A percentile compares a stretch with the other conserved stretches of the same genome.
phyloP scores from a whole-genome alignment of 2,113 vertebrate species.

The Sapayoa aenigma region DNA sequence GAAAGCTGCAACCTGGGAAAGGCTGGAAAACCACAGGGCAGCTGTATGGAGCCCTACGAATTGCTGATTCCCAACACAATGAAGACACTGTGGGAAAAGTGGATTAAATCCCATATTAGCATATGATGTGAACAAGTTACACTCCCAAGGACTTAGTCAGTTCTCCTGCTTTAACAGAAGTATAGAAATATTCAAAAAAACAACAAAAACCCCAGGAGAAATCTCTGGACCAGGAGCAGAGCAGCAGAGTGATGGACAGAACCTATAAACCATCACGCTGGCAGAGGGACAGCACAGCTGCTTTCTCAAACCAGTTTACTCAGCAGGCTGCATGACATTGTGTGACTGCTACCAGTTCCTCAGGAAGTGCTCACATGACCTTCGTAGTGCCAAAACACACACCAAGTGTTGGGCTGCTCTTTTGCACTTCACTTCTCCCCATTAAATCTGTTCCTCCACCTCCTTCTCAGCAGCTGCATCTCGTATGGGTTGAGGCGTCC shows the following conservation, averaged over 20 bases:
- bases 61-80: background rate
- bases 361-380: fast-evolving
- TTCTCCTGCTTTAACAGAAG: background rate
- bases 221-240: background rate
- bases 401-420: fast-evolving
- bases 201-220: background rate
- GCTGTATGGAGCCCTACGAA: background rate
- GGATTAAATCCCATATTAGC: background rate
- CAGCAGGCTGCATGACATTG: background rate
- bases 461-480: background rate
- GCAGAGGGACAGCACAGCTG: background rate
- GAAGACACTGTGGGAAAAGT: fast-evolving
- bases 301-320: background rate
- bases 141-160: background rate
- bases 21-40: background rate
- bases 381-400: background rate
- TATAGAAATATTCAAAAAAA: background rate
- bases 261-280: background rate
- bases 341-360: background rate
- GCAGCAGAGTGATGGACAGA: background rate
- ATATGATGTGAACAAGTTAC: background rate
- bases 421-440: background rate
- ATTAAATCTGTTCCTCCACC: background rate
- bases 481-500: background rate
- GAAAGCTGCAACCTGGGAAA: background rate